Conservation (phyloP, 2,888 invertebrate species). For the Strigamia transsilvanica region DNA sequence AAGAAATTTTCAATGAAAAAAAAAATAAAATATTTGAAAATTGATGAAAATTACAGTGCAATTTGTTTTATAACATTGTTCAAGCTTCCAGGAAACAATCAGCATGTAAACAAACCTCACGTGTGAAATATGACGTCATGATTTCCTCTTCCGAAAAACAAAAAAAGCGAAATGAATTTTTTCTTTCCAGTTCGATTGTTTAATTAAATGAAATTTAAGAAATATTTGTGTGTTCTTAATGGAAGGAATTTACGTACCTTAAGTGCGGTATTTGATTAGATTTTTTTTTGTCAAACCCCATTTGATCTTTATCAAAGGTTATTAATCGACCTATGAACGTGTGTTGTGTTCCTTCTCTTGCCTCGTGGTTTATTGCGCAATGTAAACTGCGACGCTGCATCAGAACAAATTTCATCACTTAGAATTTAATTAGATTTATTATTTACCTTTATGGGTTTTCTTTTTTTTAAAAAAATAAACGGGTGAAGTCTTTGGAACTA, state of each 20-base stretch:
- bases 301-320: constrained; percentile 32
- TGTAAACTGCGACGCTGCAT: constrained; percentile 21
- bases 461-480: background rate
- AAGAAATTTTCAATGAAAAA: background rate
- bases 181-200: background rate
- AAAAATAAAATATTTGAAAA: too few species aligned
- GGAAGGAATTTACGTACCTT: background rate
- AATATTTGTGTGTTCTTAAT: background rate
- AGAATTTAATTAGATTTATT: background rate
- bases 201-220: background rate
- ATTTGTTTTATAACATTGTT: background rate
- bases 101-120: constrained; percentile 13
- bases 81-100: background rate
- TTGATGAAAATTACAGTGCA: background rate
- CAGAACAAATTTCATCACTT: background rate
- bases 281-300: background rate
- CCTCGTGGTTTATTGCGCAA: constrained; percentile 35
- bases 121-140: constrained; percentile 19
- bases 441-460: background rate
- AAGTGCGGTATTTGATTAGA: background rate
- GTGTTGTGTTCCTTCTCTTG: constrained; percentile 6
- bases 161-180: background rate
- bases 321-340: constrained; percentile 47
- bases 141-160: constrained; percentile 10
- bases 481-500: background rate